These are phyloP conservation scores for Erannis defoliaria DNA, from an alignment of 2,888 invertebrate species.

Conservation along the genomic window DNA sequence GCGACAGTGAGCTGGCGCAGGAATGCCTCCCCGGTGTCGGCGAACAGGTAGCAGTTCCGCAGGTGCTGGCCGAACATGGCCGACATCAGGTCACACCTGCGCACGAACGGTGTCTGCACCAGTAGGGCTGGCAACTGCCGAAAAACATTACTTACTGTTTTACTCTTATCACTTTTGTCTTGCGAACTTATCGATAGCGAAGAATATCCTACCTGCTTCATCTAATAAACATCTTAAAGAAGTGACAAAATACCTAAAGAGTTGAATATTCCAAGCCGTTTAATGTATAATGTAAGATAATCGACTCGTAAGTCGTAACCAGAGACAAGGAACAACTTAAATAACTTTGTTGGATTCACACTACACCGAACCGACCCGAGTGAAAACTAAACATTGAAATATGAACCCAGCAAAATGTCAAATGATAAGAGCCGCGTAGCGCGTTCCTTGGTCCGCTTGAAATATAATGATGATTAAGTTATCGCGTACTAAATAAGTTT, in stretches of 20 bases:
- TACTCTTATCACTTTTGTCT: too few species aligned
- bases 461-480: too few species aligned
- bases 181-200: too few species aligned
- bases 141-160: not conserved
- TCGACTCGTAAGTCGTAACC: slow-evolving; percentile 10
- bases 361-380: not conserved
- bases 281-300: slow-evolving; percentile 8
- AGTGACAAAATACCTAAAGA: not conserved
- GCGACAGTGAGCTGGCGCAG: slow-evolving; percentile 79
- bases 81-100: slow-evolving; percentile 81
- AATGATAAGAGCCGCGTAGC: too few species aligned
- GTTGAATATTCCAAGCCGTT: slow-evolving; percentile 5
- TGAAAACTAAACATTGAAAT: not conserved
- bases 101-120: slow-evolving; percentile 75
- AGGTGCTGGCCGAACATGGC: slow-evolving; percentile 83
- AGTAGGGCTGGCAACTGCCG: slow-evolving; percentile 71
- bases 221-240: not conserved
- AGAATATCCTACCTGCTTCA: too few species aligned
- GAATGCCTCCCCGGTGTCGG: slow-evolving; percentile 80
- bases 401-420: not conserved
- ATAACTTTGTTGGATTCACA: slow-evolving; percentile 1
- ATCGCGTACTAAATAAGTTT: too few species aligned
- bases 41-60: slow-evolving; percentile 80
- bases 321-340: slow-evolving; percentile 24
- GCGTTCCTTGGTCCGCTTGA: too few species aligned